A percentile compares a stretch with the other conserved stretches of the same genome.
These are phyloP conservation scores for Antigone vipio DNA, from an alignment of 2,113 vertebrate species.

Conservation along the genomic window DNA sequence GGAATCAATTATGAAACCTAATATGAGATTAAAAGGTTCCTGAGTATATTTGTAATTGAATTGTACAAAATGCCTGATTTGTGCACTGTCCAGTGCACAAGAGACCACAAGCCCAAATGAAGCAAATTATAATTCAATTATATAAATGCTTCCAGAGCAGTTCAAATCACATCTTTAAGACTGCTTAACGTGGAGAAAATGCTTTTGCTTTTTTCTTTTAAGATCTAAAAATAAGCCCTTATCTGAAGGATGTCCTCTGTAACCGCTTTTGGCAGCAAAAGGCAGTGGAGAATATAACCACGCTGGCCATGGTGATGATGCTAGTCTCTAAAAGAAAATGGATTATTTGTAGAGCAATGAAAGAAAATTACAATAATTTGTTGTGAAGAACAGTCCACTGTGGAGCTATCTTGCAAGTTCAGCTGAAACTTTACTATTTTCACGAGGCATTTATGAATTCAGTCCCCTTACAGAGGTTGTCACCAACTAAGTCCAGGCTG, in stretches of 20 bases:
- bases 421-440: not conserved
- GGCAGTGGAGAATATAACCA: accelerated
- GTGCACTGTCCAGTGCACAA: slow-evolving; percentile 4
- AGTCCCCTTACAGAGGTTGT: not conserved
- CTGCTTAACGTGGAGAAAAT: not conserved
- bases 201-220: not conserved
- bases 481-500: not conserved
- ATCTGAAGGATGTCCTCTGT: not conserved
- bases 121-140: slow-evolving; percentile 66
- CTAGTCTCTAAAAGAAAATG: not conserved
- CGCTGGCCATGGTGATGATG: not conserved
- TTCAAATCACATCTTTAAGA: slow-evolving; percentile 11
- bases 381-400: not conserved
- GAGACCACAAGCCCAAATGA: slow-evolving; percentile 52
- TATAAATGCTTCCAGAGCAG: slow-evolving; percentile 61
- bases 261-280: not conserved
- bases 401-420: not conserved
- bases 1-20: slow-evolving; percentile 62
- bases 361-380: not conserved
- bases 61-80: slow-evolving; percentile 63
- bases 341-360: not conserved
- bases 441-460: not conserved
- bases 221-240: not conserved
- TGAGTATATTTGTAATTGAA: slow-evolving; percentile 56
- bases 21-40: slow-evolving; percentile 63